Evolutionary conservation across 2,888 invertebrate species (phyloP).

Genomic region (Pseudococcus longispinus): DNA sequence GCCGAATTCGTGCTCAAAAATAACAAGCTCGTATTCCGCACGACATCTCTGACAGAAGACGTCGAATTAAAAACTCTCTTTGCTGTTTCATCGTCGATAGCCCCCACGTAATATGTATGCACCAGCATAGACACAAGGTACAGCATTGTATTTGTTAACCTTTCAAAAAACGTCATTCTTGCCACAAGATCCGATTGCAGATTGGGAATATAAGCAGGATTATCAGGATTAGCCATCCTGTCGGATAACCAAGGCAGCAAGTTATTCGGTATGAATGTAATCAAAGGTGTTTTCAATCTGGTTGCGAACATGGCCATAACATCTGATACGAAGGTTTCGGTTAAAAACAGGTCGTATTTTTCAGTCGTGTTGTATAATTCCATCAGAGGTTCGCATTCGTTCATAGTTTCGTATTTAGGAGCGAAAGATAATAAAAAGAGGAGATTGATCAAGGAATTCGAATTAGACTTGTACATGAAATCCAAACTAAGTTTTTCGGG

Average conservation of each 20-base stretch:
- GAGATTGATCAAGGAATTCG: background rate
- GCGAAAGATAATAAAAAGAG: background rate
- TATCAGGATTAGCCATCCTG: slow-evolving; percentile 59
- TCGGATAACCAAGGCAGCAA: slow-evolving; percentile 59
- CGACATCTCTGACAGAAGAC: background rate
- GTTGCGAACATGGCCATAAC: slow-evolving; percentile 58
- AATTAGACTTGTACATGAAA: background rate
- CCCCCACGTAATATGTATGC: background rate
- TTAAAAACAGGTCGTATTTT: slow-evolving; percentile 59
- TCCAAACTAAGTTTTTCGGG: background rate
- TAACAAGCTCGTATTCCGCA: slow-evolving; percentile 23
- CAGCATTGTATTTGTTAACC: background rate
- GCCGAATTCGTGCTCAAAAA: slow-evolving; percentile 8
- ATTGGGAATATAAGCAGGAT: slow-evolving; percentile 61
- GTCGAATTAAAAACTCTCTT: background rate
- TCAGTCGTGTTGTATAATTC: background rate
- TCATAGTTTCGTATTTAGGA: background rate
- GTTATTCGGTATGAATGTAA: slow-evolving; percentile 58
- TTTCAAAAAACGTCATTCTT: slow-evolving; percentile 16
- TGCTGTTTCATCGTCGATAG: background rate
- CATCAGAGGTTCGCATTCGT: slow-evolving; percentile 28
- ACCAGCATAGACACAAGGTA: background rate
- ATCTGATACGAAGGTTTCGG: slow-evolving; percentile 60
- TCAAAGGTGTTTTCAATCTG: slow-evolving; percentile 59
- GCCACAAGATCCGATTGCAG: background rate